Evolutionary conservation across 2,797 vertebrate genomes (phyloP), one percentile per base, ranked within the genome.

Genomic region (Thalassophryne amazonica): DNA sequence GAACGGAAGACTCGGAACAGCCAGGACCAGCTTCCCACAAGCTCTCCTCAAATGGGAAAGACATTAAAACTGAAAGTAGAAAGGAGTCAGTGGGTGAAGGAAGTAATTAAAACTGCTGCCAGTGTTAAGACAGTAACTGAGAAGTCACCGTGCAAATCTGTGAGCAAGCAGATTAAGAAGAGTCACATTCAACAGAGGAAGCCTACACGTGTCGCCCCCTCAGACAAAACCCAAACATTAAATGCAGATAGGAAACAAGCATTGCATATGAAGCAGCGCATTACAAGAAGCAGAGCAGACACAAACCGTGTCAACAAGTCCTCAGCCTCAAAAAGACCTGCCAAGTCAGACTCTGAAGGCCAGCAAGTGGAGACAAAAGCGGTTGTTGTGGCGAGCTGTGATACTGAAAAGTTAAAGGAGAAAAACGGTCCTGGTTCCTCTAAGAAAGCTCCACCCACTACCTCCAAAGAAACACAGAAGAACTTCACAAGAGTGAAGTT

Each of bases 191-290:
- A 54, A 25, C 30, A 50, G 50, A 9, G 17, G 4, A 1, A 5
- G 16, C 9, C 40, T 7, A 0, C 4, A 3, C 17, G 12, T 7
- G 29, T n/a, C 15, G 10, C 8, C 10, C 35, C 45, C 5, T 27
- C 43, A 10, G 31, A 54, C 6, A 45, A 46, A 29, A 35, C 16
- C 4, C 32, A 27, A 1, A 50, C 12, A 18, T 7, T 11, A 3
- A 11, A 10, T 2, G 13, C 10, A 13, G 50, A 23, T 13, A 60
- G 37, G 50, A 13, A 9, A 7, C 60, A 52, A 33, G 61, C 45
- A 18, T 3, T 10, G 3, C 28, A 25, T 5, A 29, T 22, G 9
- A 56, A 68, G 36, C 69, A 55, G 18, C 9, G 11, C 7, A 62
- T 11, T 6, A 2, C 11, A 15, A 49, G 55, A 2, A 0, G 2